Evolutionary conservation across 2,113 vertebrate species (phyloP), one percentile per base, ranked within the genome.

Genomic region (Sitta europaea): DNA sequence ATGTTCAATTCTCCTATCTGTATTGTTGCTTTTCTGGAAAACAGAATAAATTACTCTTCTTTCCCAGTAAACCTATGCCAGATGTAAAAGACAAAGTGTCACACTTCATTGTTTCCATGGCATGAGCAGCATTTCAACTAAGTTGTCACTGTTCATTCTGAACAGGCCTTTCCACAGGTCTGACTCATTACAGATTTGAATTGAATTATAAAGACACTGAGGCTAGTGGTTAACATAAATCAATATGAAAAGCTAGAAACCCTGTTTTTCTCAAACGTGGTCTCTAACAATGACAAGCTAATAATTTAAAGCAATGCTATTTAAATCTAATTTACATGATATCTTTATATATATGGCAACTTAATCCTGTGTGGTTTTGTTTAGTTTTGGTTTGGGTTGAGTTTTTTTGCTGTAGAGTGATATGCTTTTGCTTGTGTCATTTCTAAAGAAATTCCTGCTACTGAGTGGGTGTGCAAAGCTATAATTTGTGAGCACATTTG

Each of bases 131-230:
- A 92, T 96, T 95, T 96, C 67, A 78, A 72, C 73, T 47, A 91
- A 75, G 42, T 67, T 96, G 90, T 92, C 72, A 92, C 31, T 81
- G 73, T 57, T 88, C 78, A 55, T 93, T 96, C 53, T 48, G 62
- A 66, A 29, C 62, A 91, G 85, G 19, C 43, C n/a, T 80, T 94
- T 87, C 85, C 50, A 85, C 62, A 86, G 55, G 36, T 94, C 67
- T 96, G 66, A 94, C 84, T 95, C 42, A 82, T 87, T 93, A 87
- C 74, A n/a, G 72, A 59, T 96, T 96, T 80, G 59, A 92, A 68
- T 29, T 71, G 90, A 59, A 87, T 75, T 91, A 66, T 66, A 84
- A 78, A 91, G 94, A 72, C 65, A 79, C 59, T 90, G 54, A 77
- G 77, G 42, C 9, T 75, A 51, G 15, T n/a, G 63, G 72, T 90